phyloP scores from a whole-genome alignment of 1,140 invertebrate species.

The Rhagoletis pomonella region DNA sequence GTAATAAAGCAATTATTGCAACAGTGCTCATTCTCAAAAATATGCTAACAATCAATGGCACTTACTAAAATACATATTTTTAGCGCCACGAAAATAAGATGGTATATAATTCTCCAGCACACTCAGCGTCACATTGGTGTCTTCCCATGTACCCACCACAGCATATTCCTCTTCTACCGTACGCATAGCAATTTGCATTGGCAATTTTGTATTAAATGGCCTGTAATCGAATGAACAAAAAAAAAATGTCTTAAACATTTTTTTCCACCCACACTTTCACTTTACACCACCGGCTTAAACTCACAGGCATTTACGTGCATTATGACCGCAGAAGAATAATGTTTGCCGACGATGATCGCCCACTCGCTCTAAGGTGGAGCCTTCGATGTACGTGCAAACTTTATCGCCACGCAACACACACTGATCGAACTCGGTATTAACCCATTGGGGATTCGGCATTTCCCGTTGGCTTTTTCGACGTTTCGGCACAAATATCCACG shows the following conservation, averaged over 20 bases:
- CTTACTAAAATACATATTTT: constrained; percentile 85
- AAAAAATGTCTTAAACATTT: not conserved
- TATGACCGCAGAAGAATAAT: constrained; percentile 92
- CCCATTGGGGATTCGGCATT: constrained; percentile 88
- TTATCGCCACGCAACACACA: constrained; percentile 88
- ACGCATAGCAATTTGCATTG: constrained; percentile 86
- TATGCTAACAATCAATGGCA: not conserved
- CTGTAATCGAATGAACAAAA: constrained; percentile 73
- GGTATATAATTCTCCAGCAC: constrained; percentile 90
- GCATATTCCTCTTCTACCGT: constrained; percentile 90
- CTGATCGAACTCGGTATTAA: constrained; percentile 89
- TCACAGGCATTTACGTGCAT: constrained; percentile 75
- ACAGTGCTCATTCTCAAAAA: too few species aligned
- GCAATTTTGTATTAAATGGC: constrained; percentile 87
- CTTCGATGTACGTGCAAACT: constrained; percentile 87
- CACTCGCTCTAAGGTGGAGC: constrained; percentile 87
- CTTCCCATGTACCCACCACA: constrained; percentile 90
- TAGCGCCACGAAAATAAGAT: constrained; percentile 86
- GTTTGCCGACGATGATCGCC: constrained; percentile 84
- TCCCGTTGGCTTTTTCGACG: constrained; percentile 82
- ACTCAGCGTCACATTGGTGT: constrained; percentile 87
- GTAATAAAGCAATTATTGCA: constrained; percentile 61
- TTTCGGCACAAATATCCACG: constrained; percentile 78
- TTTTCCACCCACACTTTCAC: not conserved
- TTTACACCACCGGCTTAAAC: constrained; percentile 55